Percentiles rank a stretch among this genome's conserved stretches.
Evolutionary conservation across 2,113 vertebrate species (phyloP).

Genomic region (Clupea harengus): DNA sequence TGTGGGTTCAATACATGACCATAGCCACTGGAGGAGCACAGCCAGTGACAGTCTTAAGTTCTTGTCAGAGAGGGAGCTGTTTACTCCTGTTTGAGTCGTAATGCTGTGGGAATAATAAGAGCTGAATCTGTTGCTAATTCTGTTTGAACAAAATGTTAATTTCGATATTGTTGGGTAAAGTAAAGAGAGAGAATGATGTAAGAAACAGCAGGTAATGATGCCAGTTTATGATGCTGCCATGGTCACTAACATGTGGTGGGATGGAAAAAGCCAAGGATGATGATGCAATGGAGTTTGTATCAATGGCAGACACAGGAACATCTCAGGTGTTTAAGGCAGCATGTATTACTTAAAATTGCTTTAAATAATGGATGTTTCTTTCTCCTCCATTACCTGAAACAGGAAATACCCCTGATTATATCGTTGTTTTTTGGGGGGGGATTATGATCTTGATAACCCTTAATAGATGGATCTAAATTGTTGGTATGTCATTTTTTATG

Average conservation of each 20-base stretch:
- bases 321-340: background rate
- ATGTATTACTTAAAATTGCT: background rate
- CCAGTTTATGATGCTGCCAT: background rate
- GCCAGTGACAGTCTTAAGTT: background rate
- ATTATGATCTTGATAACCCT: background rate
- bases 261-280: background rate
- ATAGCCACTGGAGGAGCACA: background rate
- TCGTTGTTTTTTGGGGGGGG: background rate
- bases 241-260: background rate
- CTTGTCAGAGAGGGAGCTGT: background rate
- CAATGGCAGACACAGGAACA: background rate
- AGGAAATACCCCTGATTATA: background rate
- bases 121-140: background rate
- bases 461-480: background rate
- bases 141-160: background rate
- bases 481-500: background rate
- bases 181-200: background rate
- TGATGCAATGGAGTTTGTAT: background rate
- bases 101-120: background rate
- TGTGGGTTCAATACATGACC: background rate
- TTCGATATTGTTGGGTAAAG: background rate
- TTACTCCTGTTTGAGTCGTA: background rate
- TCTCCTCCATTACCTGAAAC: background rate
- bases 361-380: background rate
- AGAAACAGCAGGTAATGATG: background rate